Conservation (phyloP, 2,888 invertebrate species). For the Ochropleura leucogaster region DNA sequence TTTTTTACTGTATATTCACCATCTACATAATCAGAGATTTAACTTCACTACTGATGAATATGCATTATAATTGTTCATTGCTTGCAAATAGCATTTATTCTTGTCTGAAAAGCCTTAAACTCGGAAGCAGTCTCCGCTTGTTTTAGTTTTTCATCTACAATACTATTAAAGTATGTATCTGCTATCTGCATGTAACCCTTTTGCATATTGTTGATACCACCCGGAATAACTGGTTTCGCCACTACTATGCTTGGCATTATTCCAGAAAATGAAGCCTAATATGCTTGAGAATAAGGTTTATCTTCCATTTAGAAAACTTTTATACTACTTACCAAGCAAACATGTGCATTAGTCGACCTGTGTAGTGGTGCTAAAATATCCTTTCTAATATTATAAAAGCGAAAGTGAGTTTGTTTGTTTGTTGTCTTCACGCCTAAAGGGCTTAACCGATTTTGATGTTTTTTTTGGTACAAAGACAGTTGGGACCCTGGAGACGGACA, state of each 20-base stretch:
- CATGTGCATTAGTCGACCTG: too few species aligned
- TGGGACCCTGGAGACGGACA: too few species aligned
- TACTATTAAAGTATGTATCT: not conserved
- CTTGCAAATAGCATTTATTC: not conserved
- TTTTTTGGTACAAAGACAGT: too few species aligned
- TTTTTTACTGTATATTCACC: too few species aligned
- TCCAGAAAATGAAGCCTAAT: slow-evolving; percentile 18
- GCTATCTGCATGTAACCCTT: not conserved
- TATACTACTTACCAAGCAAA: not conserved
- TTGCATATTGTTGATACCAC: not conserved
- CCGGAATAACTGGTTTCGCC: slow-evolving; percentile 21
- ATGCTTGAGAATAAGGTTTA: not conserved
- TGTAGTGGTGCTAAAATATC: too few species aligned
- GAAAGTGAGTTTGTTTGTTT: too few species aligned
- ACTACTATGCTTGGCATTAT: slow-evolving; percentile 20
- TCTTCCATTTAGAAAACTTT: slow-evolving; percentile 10
- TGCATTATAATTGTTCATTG: too few species aligned
- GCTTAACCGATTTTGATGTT: too few species aligned
- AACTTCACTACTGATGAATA: too few species aligned
- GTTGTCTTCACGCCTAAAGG: too few species aligned
- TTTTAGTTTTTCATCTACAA: not conserved
- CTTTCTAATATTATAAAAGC: too few species aligned
- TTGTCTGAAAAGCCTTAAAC: not conserved
- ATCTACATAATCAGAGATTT: not conserved
- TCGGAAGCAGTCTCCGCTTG: not conserved